Base-by-base conservation (phyloP, 2,888 invertebrate genomes). In the Herminia tarsipennalis region DNA sequence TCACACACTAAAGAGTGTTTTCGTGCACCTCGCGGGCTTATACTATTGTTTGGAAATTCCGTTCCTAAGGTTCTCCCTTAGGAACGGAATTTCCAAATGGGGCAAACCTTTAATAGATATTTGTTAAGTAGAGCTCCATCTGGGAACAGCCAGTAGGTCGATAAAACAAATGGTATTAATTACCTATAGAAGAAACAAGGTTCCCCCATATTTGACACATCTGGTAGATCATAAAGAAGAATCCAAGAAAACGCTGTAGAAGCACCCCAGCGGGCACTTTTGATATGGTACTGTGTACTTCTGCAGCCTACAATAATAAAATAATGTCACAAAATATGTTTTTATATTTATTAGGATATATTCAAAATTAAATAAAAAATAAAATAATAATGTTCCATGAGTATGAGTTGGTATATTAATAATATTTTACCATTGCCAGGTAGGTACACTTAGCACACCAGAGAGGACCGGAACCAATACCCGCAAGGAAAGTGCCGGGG, bases 391-490 rank as follows among this genome's bases (percentile, higher is more conserved):
- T n/a, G n/a, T n/a, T n/a, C n/a, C n/a, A n/a, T n/a, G n/a, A n/a
- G n/a, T n/a, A n/a, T n/a, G n/a, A n/a, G n/a, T n/a, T n/a, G n/a
- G n/a, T 9, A 5, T n/a, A 10, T 24, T 10, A 6, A 6, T 12
- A 10, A 12, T n/a, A 25, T 18, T n/a, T 25, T 36, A 36, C 35
- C 35, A 36, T 25, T 8, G 24, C 3, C 5, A 95, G 78, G 66
- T 95, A 95, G 0, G 94, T 94, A 70, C 95, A 95, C 69, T 95
- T 94, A 17, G 95, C 93, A 20, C 94, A 94, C 95, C 95, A 95
- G 14, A 95, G 84, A 73, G 70, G 94, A 63, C 71, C 94, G 0
- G 94, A 95, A 0, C 94, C 94, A 1, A 95, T 64, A 0, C 95
- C 95, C 0, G 95, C 90, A 17, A 94, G 74, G 13, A 95, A 80